These are phyloP conservation scores for Doris montereyensis DNA, from an alignment of 2,888 invertebrate genomes.

Conservation along the genomic window DNA sequence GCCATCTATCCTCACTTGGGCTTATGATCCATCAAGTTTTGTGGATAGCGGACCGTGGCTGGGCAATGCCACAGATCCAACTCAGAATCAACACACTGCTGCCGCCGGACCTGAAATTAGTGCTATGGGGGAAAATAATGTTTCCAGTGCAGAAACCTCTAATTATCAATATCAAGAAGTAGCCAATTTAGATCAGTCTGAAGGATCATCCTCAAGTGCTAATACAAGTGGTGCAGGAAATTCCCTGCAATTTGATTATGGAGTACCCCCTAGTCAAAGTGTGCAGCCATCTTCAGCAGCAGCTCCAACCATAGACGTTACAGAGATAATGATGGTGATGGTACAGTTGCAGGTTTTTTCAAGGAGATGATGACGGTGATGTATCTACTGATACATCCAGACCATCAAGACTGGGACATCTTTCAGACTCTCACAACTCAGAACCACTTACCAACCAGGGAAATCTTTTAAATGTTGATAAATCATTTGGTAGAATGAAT, in stretches of 20 bases:
- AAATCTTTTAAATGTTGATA: neutral
- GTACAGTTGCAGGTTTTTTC: slow-evolving; percentile 48
- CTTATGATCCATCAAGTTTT: neutral
- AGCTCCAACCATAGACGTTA: neutral
- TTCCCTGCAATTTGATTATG: too few species aligned
- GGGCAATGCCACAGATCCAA: too few species aligned
- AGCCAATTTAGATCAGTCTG: neutral
- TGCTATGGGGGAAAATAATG: too few species aligned
- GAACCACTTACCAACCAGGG: neutral
- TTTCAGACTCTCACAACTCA: slow-evolving; percentile 23
- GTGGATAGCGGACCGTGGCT: neutral
- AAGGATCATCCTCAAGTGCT: neutral
- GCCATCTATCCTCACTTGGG: neutral
- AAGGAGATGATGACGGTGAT: slow-evolving; percentile 45
- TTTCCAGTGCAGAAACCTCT: too few species aligned
- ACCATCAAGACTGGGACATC: neutral
- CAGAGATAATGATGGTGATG: slow-evolving; percentile 33
- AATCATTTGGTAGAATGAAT: slow-evolving; percentile 38
- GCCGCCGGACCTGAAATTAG: too few species aligned
- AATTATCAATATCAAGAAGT: too few species aligned
- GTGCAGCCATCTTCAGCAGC: too few species aligned
- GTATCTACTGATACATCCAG: slow-evolving; percentile 4
- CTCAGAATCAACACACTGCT: too few species aligned
- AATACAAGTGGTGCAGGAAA: neutral
- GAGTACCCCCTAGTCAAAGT: too few species aligned